Evolutionary conservation across 2,797 vertebrate genomes (phyloP).

Genomic region (Gila robusta): DNA sequence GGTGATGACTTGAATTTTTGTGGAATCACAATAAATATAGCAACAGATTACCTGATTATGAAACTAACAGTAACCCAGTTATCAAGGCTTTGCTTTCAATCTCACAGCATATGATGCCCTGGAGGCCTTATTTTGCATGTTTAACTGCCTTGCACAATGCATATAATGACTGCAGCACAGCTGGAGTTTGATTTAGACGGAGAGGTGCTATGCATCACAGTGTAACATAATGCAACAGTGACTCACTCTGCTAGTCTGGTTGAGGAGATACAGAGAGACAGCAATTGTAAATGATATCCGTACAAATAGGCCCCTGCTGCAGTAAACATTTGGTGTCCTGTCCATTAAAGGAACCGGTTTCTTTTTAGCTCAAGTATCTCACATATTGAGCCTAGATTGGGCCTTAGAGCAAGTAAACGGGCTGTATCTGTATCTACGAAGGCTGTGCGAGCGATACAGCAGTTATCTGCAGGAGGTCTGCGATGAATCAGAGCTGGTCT

Average conservation of each 20-base stretch:
- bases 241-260: conserved; percentile 20
- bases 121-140: conserved; percentile 34
- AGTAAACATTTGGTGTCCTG: conserved; percentile 15
- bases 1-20: not conserved
- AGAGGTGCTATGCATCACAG: conserved; percentile 45
- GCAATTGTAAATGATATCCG: conserved; percentile 26
- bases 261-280: conserved; percentile 29
- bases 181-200: conserved; percentile 45
- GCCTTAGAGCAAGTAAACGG: conserved; percentile 33
- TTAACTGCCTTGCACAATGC: conserved; percentile 28
- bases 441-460: conserved; percentile 10
- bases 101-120: not conserved
- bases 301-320: conserved; percentile 20
- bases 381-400: conserved; percentile 35
- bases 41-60: conserved; percentile 15
- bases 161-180: conserved; percentile 25
- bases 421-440: conserved; percentile 2
- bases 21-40: conserved; percentile 20
- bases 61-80: conserved; percentile 34
- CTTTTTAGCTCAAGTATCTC: conserved; percentile 38
- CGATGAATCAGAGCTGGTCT: conserved; percentile 59
- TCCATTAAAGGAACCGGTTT: conserved; percentile 29
- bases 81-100: conserved; percentile 36
- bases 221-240: conserved; percentile 37
- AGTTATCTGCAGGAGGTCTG: conserved; percentile 46